These are phyloP conservation scores for Troglohyphantes excavatus DNA, from an alignment of 2,888 invertebrate genomes.

Conservation along the genomic window DNA sequence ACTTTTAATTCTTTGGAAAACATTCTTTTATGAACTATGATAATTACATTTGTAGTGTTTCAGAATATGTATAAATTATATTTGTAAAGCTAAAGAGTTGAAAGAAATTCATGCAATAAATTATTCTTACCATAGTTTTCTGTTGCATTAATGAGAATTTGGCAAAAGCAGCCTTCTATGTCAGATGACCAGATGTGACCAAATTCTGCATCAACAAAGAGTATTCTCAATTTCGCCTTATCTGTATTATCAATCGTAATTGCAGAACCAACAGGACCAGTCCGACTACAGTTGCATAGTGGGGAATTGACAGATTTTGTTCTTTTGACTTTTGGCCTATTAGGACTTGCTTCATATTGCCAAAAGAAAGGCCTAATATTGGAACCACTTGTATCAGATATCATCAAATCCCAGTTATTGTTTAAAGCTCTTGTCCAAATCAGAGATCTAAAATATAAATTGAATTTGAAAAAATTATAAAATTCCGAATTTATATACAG, in stretches of 20 bases:
- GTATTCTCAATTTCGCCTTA: slow-evolving; percentile 84
- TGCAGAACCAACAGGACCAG: slow-evolving; percentile 86
- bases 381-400: slow-evolving; percentile 82
- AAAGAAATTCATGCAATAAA: no score
- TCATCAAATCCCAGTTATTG: slow-evolving; percentile 87
- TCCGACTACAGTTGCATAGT: slow-evolving; percentile 87
- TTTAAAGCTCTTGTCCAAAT: slow-evolving; percentile 89
- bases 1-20: no score
- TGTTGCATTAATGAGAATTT: slow-evolving; percentile 85
- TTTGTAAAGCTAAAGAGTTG: no score
- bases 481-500: no score
- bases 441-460: no score
- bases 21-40: no score
- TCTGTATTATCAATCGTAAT: slow-evolving; percentile 88
- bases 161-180: slow-evolving; percentile 87
- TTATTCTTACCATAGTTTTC: slow-evolving; percentile 59
- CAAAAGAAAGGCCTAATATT: slow-evolving; percentile 78
- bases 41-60: no score
- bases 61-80: no score
- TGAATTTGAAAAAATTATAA: no score
- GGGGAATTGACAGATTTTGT: slow-evolving; percentile 10
- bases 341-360: slow-evolving; percentile 11
- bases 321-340: slow-evolving; percentile 65
- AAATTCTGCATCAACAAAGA: slow-evolving; percentile 86
- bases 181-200: slow-evolving; percentile 86